These are phyloP conservation scores for Oxytorus armatus DNA, from an alignment of 2,888 invertebrate genomes.

Conservation along the genomic window DNA sequence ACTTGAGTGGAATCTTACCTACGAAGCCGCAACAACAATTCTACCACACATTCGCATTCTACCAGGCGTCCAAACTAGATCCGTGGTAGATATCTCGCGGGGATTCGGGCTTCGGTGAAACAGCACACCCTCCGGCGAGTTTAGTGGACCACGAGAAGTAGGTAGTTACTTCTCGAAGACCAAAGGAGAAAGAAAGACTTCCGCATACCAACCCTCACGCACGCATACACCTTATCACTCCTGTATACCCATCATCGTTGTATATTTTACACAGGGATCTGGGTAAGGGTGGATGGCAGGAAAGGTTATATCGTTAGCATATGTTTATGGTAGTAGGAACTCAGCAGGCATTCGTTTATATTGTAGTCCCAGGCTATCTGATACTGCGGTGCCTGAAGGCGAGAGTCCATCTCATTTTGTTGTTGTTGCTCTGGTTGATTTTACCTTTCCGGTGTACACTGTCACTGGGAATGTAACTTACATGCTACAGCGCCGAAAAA, in stretches of 20 bases:
- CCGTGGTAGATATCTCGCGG: not conserved
- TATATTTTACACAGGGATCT: not conserved
- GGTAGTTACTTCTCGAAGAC: constrained; percentile 13
- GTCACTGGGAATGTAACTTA: not conserved
- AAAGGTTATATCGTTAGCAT: constrained; percentile 49
- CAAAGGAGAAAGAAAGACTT: constrained; percentile 9
- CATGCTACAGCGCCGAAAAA: not conserved
- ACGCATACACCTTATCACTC: not conserved
- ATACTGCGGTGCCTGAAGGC: not conserved
- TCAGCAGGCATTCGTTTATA: constrained; percentile 11
- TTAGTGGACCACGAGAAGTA: constrained; percentile 46
- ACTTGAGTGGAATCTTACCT: constrained; percentile 14
- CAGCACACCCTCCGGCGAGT: constrained; percentile 9
- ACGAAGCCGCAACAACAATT: constrained; percentile 18
- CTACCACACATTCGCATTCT: not conserved
- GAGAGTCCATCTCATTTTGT: constrained; percentile 8
- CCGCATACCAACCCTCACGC: not conserved
- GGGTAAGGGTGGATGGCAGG: not conserved
- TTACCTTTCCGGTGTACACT: not conserved
- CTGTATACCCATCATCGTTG: not conserved
- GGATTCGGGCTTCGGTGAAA: constrained; percentile 23
- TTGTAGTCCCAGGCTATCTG: constrained; percentile 28
- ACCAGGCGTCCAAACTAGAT: not conserved
- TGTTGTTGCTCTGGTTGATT: constrained; percentile 12
- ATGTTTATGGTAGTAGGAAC: not conserved